A percentile compares a stretch with the other conserved stretches of the same genome.
Evolutionary conservation across 2,888 invertebrate species (phyloP).

Genomic region (Hirtodrosophila confusa): DNA sequence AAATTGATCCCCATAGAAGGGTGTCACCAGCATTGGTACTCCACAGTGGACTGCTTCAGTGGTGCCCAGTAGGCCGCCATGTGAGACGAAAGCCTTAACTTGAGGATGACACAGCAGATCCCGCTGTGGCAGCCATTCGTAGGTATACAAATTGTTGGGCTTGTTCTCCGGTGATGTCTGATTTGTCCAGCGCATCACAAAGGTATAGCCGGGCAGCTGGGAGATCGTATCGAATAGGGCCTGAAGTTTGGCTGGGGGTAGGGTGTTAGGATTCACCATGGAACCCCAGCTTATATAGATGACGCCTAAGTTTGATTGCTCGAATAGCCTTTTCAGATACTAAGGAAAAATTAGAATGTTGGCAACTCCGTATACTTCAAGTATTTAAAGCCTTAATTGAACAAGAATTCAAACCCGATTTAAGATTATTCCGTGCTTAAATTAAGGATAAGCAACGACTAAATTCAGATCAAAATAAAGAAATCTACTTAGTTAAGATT

Average conservation of each 20-base stretch:
- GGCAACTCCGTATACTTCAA: too few species aligned
- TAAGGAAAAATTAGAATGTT: conserved; percentile 5
- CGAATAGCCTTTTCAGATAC: conserved; percentile 37
- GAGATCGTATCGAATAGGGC: conserved; percentile 85
- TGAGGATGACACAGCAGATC: conserved; percentile 89
- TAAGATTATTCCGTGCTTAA: too few species aligned
- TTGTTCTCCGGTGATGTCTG: conserved; percentile 85
- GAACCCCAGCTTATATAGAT: conserved; percentile 89
- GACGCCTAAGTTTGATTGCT: conserved; percentile 84
- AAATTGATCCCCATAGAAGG: conserved; percentile 88
- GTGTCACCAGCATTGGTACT: conserved; percentile 87
- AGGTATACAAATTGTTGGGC: conserved; percentile 86
- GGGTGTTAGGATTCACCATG: conserved; percentile 86
- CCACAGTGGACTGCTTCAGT: conserved; percentile 88
- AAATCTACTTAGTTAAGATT: too few species aligned
- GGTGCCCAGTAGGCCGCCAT: conserved; percentile 89
- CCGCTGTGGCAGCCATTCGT: conserved; percentile 89
- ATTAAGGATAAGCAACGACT: too few species aligned
- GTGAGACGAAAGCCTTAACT: conserved; percentile 88
- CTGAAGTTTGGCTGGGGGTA: conserved; percentile 85
- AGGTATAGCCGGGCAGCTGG: conserved; percentile 85
- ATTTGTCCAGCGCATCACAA: conserved; percentile 89
- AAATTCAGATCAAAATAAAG: too few species aligned
- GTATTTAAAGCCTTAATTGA: too few species aligned
- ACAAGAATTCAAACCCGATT: too few species aligned